Percentiles rank a stretch among this genome's conserved stretches.
Evolutionary conservation across 2,113 vertebrate genomes (phyloP).

Genomic region (Oxygymnocypris stewartii): DNA sequence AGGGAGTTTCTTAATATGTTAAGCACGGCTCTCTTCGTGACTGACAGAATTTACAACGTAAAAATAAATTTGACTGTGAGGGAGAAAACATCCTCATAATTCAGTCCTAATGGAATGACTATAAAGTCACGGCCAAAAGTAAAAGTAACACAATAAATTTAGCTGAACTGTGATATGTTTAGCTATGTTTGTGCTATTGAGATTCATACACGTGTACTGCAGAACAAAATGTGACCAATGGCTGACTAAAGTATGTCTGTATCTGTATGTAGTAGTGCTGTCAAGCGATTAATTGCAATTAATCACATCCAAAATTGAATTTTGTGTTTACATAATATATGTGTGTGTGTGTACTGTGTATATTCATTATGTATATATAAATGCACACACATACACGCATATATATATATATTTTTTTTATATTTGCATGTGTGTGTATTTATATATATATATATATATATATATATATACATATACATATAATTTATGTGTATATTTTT

Average conservation of each 20-base stretch:
- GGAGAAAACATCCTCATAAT: conserved; percentile 4
- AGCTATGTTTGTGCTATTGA: not conserved
- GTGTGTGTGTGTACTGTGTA: too few relatives aligned
- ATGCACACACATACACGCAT: too few relatives aligned
- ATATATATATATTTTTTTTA: too few relatives aligned
- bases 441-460: too few relatives aligned
- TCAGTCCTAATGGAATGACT: conserved; percentile 4
- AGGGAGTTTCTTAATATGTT: conserved; percentile 6
- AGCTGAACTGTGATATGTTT: not conserved
- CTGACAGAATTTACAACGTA: not conserved
- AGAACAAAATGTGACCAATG: not conserved
- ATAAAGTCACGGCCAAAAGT: not conserved
- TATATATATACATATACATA: too few relatives aligned
- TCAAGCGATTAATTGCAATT: too few relatives aligned
- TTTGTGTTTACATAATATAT: too few relatives aligned
- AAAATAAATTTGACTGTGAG: conserved; percentile 4
- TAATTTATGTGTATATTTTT: too few relatives aligned
- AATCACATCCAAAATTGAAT: too few relatives aligned
- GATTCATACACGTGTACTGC: not conserved
- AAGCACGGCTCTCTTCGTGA: not conserved
- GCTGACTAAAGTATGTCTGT: not conserved
- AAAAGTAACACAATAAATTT: not conserved
- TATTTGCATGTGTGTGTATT: too few relatives aligned
- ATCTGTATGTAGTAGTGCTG: too few relatives aligned
- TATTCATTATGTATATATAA: too few relatives aligned